Percentiles rank a stretch among this genome's conserved stretches.
These are phyloP conservation scores for Caenorhabditis remanei DNA, from an alignment of 1,140 invertebrate species.

Conservation along the genomic window DNA sequence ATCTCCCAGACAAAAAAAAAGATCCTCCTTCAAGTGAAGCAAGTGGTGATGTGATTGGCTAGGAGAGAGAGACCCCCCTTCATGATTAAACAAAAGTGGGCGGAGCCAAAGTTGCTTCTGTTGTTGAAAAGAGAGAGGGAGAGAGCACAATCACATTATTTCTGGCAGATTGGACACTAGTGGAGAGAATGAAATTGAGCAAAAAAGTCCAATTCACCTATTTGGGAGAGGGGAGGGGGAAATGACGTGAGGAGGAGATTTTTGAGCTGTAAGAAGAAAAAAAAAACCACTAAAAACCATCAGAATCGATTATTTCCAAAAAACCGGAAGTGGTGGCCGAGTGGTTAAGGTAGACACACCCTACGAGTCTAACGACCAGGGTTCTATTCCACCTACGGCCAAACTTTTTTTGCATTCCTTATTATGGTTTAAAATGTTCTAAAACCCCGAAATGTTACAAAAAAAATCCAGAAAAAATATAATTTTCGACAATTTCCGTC, in stretches of 20 bases:
- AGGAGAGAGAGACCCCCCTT: background rate
- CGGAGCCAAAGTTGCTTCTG: background rate
- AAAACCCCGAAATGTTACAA: too few species aligned
- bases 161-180: background rate
- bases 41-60: slow-evolving; percentile 9
- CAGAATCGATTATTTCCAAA: too few species aligned
- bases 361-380: too few species aligned
- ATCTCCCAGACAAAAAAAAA: background rate
- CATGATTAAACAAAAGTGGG: slow-evolving; percentile 20
- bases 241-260: background rate
- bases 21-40: background rate
- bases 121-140: too few species aligned
- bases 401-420: too few species aligned
- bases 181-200: slow-evolving; percentile 1
- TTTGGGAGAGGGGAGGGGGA: background rate
- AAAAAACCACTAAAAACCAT: background rate
- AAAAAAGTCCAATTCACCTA: slow-evolving; percentile 40
- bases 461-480: too few species aligned
- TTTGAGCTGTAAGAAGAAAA: background rate
- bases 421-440: too few species aligned
- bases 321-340: too few species aligned
- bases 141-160: slow-evolving; percentile 16
- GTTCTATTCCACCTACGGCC: too few species aligned
- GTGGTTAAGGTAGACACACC: too few species aligned
- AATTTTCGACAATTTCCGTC: too few species aligned